phyloP scores from a whole-genome alignment of 2,113 vertebrate species.

The Corydoras sp. region DNA sequence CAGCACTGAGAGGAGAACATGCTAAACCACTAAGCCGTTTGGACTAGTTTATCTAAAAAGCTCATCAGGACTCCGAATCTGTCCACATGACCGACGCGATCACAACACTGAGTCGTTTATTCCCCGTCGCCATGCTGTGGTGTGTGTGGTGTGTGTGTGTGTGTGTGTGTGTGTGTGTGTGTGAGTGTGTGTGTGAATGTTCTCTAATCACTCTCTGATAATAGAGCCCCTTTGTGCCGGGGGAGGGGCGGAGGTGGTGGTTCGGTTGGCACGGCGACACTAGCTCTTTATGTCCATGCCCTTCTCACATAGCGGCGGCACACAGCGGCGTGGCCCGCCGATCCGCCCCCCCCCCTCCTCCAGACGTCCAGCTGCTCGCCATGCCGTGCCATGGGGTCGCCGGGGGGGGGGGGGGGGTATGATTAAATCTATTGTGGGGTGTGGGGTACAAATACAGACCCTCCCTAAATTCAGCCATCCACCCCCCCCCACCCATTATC shows the following conservation, averaged over 20 bases:
- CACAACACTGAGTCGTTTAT: conserved; percentile 21
- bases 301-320: conserved; percentile 17
- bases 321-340: conserved; percentile 13
- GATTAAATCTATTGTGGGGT: no score
- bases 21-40: no score
- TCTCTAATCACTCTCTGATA: conserved; percentile 24
- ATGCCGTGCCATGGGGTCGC: no score
- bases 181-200: conserved; percentile 24
- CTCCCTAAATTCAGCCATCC: no score
- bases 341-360: conserved; percentile 29
- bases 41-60: not conserved
- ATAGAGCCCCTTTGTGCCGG: conserved; percentile 9
- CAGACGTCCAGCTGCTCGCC: not conserved
- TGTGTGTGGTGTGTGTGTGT: conserved; percentile 26
- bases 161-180: conserved; percentile 23
- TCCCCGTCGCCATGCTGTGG: conserved; percentile 28
- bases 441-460: no score
- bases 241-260: conserved; percentile 14
- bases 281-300: conserved; percentile 6
- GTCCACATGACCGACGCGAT: conserved; percentile 8
- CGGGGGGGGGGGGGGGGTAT: no score
- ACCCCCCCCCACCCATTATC: no score
- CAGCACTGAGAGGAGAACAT: no score
- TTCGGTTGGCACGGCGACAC: conserved; percentile 1
- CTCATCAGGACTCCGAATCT: conserved; percentile 2